A percentile compares a stretch with the other conserved stretches of the same genome.
Conservation (phyloP, 1,140 invertebrate genomes). For the Heliconius hewitsoni region DNA sequence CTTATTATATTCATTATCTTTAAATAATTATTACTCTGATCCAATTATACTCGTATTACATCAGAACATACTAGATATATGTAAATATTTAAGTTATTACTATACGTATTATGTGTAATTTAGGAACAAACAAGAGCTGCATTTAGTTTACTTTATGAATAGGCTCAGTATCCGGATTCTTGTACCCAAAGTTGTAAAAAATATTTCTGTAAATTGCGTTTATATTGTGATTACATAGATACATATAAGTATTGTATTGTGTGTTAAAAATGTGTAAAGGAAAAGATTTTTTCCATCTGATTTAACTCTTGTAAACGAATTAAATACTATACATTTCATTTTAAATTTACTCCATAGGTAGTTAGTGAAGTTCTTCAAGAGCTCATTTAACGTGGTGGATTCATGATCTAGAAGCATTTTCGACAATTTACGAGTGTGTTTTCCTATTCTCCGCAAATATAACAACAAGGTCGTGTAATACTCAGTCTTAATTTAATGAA, state of each 20-base stretch:
- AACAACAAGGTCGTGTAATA: not conserved
- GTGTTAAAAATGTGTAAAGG: no score
- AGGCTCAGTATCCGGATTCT: not conserved
- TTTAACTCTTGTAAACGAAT: no score
- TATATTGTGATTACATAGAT: not conserved
- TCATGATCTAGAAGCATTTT: not conserved
- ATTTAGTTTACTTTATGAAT: not conserved
- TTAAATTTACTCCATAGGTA: no score
- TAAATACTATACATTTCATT: no score
- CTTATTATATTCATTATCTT: no score
- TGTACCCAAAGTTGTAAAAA: not conserved
- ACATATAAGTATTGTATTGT: not conserved
- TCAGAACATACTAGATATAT: not conserved
- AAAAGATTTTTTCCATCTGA: no score
- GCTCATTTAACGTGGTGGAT: not conserved
- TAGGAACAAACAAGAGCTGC: not conserved
- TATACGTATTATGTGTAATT: not conserved
- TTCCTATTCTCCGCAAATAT: not conserved
- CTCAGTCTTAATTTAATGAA: not conserved
- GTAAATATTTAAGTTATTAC: not conserved
- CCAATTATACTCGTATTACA: not conserved
- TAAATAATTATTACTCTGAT: no score
- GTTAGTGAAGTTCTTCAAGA: not conserved
- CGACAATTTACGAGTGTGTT: slow-evolving; percentile 16
- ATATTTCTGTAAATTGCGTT: not conserved